phyloP scores from a whole-genome alignment of 2,113 vertebrate species.

The Actinemys pallida region DNA sequence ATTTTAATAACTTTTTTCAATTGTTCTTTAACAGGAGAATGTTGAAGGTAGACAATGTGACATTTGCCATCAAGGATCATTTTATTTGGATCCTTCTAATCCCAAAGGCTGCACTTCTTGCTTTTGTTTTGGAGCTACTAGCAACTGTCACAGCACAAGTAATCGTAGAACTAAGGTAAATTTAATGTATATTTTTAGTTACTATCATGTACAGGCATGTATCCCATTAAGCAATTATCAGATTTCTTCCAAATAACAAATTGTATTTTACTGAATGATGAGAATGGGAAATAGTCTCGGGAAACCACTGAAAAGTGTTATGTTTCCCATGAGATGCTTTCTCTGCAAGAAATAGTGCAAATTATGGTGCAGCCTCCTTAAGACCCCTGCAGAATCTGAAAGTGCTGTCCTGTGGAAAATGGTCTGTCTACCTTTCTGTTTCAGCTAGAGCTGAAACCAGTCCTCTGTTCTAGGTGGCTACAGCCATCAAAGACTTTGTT shows the following conservation, averaged over 20 bases:
- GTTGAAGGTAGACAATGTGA: slow-evolving; percentile 86
- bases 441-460: neutral
- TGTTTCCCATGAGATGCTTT: neutral
- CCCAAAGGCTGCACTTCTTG: slow-evolving; percentile 89
- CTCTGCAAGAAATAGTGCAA: neutral
- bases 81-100: slow-evolving; percentile 88
- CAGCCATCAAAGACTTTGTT: neutral
- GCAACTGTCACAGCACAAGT: slow-evolving; percentile 84
- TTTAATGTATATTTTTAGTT: neutral
- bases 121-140: slow-evolving; percentile 92
- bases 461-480: neutral
- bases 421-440: neutral
- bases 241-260: neutral
- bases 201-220: neutral
- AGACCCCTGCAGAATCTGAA: neutral
- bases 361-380: neutral
- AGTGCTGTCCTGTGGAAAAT: neutral
- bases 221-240: neutral
- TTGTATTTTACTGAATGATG: neutral
- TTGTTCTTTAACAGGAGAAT: slow-evolving; percentile 84
- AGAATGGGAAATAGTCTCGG: neutral
- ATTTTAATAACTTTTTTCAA: slow-evolving; percentile 42
- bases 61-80: slow-evolving; percentile 85
- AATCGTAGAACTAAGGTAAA: slow-evolving; percentile 88
- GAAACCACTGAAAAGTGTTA: neutral